Evolutionary conservation across 2,888 invertebrate genomes (phyloP), one percentile per base, ranked within the genome.

Genomic region (Trilocha varians): DNA sequence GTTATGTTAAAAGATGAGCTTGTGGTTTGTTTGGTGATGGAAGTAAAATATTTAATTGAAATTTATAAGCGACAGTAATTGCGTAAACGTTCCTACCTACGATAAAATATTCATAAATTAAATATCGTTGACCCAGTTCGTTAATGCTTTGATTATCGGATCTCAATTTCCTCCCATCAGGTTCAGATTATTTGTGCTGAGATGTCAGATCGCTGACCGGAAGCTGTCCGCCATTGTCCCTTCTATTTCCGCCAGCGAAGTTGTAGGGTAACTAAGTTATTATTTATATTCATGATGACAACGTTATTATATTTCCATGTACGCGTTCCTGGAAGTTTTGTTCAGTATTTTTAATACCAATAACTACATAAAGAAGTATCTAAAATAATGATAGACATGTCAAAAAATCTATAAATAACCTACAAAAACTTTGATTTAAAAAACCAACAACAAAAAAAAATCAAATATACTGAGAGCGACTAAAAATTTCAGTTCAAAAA

Each of bases 171-270:
- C 71, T 65, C 49, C 47, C 55, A 51, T 55, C 53, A 53, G 45
- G 43, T 46, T 36, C 45, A 46, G 49, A 54, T 50, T 39, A 65
- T 66, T 69, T 70, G 62, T 58, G 61, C 61, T 57, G 53, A 63
- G 59, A 59, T 70, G 65, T 62, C 64, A 49, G 58, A 58, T 52
- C 57, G 57, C 54, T 54, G 57, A 55, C 66, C 84, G 84, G 83
- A 80, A 74, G 67, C 65, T 56, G 75, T 61, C 73, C 62, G 69
- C 70, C 68, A 66, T 69, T 75, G 78, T 76, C 76, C 78, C 66
- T 61, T 72, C 74, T 71, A 82, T 78, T 77, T 82, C 83, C 82
- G 70, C 60, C 68, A 46, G 65, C 58, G 37, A 43, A 36, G 40
- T 34, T 40, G 25, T 25, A 25, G 8, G 25, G 6, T 9, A 4